Percentiles rank a stretch among this genome's conserved stretches.
These are phyloP conservation scores for Hydroisotoma schaefferi DNA, from an alignment of 2,888 invertebrate genomes.

Conservation along the genomic window DNA sequence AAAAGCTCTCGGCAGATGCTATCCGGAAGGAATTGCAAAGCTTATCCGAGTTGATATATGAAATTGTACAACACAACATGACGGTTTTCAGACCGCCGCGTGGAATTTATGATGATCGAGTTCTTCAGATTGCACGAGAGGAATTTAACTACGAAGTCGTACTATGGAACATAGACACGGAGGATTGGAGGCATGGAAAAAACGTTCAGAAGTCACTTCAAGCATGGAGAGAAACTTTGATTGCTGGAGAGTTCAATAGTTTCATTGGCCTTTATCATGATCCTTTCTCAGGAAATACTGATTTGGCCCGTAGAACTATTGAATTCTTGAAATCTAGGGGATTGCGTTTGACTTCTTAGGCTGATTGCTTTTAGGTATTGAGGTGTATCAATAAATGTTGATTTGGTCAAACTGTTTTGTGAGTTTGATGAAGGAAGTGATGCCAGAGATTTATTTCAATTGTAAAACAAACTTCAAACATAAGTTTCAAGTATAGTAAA, in stretches of 20 bases:
- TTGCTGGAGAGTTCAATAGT: background rate
- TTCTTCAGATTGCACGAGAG: constrained; percentile 8
- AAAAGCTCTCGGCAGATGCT: background rate
- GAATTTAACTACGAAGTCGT: constrained; percentile 22
- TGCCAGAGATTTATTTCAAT: too few species aligned
- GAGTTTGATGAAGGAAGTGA: too few species aligned
- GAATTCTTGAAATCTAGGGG: constrained; percentile 15
- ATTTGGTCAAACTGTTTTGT: too few species aligned
- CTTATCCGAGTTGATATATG: background rate
- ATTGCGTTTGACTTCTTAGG: too few species aligned
- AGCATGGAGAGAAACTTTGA: background rate
- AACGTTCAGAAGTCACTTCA: constrained; percentile 12
- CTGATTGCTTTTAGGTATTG: too few species aligned
- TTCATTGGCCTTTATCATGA: constrained; percentile 34
- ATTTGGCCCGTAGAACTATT: constrained; percentile 19
- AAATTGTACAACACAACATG: constrained; percentile 11
- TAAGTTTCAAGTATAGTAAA: too few species aligned
- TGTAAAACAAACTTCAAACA: too few species aligned
- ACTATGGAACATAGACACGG: constrained; percentile 23
- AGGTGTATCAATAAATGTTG: too few species aligned
- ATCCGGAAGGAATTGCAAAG: constrained; percentile 9
- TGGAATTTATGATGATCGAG: too few species aligned
- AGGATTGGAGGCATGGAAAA: constrained; percentile 18
- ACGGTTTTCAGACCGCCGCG: constrained; percentile 26
- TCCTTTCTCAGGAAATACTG: background rate